Evolutionary conservation across 2,113 vertebrate genomes (phyloP).

Genomic region (Lycaon pictus): DNA sequence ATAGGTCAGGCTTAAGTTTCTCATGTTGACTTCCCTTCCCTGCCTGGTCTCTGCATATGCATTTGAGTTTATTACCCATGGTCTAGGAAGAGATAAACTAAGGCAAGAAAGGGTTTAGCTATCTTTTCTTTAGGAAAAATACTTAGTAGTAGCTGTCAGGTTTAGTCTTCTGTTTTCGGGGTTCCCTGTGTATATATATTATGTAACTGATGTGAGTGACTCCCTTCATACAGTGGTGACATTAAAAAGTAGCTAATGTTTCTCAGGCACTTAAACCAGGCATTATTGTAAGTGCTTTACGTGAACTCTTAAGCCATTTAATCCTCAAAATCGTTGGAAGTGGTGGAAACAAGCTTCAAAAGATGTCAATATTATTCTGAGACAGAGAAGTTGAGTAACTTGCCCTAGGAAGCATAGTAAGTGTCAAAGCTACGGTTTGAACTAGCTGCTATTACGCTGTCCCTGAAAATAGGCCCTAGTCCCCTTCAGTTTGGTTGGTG

Average conservation of each 20-base stretch:
- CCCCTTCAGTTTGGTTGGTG: not conserved
- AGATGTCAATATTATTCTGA: not conserved
- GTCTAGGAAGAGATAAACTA: not conserved
- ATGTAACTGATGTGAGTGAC: not conserved
- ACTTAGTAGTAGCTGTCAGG: not conserved
- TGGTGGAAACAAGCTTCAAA: too few species aligned
- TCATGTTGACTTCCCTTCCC: not conserved
- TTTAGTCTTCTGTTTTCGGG: not conserved
- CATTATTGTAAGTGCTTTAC: not conserved
- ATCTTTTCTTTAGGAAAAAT: not conserved
- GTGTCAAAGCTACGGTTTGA: not conserved
- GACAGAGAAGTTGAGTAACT: not conserved
- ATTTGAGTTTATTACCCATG: not conserved
- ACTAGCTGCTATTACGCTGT: not conserved
- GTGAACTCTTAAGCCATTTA: not conserved
- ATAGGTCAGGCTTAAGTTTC: not conserved
- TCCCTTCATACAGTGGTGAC: not conserved
- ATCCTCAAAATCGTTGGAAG: not conserved
- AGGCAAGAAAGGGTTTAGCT: not conserved
- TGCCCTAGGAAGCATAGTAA: not conserved
- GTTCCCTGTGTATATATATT: not conserved
- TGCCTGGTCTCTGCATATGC: not conserved
- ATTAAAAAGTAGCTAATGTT: not conserved
- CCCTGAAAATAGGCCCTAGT: slow-evolving; percentile 25
- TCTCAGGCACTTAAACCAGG: not conserved